Conservation (phyloP, 2,888 invertebrate genomes). For the Philereme transversata region DNA sequence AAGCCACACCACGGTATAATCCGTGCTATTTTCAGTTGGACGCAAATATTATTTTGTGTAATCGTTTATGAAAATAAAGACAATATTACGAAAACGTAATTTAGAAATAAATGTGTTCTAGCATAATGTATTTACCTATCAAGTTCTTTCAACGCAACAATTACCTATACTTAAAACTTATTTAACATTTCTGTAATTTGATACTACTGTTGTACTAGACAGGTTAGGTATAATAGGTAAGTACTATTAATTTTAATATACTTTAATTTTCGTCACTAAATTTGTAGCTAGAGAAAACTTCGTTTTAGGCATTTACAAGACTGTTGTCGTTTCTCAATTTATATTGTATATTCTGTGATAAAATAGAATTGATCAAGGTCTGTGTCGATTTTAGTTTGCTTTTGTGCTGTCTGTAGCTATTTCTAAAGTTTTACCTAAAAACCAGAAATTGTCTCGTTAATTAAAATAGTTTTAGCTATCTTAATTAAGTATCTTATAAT, state of each 20-base stretch:
- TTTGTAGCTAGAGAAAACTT: constrained; percentile 1
- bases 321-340: constrained; percentile 36
- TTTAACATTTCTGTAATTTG: not conserved
- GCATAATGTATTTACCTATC: constrained; percentile 42
- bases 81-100: constrained; percentile 55
- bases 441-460: not conserved
- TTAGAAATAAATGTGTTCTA: not conserved
- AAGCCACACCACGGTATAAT: not conserved
- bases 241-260: not conserved
- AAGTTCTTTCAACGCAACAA: constrained; percentile 61
- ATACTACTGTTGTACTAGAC: not conserved
- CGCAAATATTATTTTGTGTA: not conserved
- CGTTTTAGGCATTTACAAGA: constrained; percentile 33
- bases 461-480: not conserved
- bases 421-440: no score
- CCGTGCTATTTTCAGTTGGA: not conserved
- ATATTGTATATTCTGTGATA: constrained; percentile 61
- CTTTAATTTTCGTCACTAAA: not conserved
- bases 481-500: not conserved
- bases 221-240: not conserved
- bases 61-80: constrained; percentile 42
- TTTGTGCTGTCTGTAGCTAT: not conserved
- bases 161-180: not conserved
- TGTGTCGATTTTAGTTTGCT: constrained; percentile 3
- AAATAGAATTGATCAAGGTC: constrained; percentile 29